Evolutionary conservation across 2,888 invertebrate species (phyloP).

Genomic region (Fragum sueziense): DNA sequence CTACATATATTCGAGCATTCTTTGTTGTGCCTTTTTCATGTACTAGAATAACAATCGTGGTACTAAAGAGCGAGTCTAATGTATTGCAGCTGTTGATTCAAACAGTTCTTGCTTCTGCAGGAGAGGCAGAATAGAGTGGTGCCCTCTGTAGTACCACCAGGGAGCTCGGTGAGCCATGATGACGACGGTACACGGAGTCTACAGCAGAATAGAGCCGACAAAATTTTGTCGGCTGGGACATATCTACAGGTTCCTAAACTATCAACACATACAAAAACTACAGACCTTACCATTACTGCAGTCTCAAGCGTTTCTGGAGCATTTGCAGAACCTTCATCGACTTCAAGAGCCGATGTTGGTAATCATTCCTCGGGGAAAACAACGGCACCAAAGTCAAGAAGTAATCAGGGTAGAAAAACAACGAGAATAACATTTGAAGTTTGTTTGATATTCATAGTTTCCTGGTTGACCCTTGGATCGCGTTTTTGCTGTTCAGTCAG

Average conservation of each 20-base stretch:
- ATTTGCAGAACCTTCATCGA: neutral
- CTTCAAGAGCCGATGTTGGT: neutral
- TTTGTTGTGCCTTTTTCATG: conserved; percentile 31
- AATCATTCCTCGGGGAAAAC: neutral
- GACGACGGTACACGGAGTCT: neutral
- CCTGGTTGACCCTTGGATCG: conserved; percentile 47
- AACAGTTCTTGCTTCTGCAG: neutral
- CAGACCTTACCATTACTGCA: neutral
- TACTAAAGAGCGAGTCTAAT: conserved; percentile 22
- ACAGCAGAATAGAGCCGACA: neutral
- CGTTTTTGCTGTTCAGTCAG: conserved; percentile 26
- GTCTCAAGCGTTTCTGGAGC: neutral
- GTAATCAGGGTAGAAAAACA: conserved; percentile 12
- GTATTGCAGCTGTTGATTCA: neutral
- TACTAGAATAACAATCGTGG: conserved; percentile 21
- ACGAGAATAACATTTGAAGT: conserved; percentile 42
- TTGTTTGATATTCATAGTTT: conserved; percentile 37
- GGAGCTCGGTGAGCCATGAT: neutral
- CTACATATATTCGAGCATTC: conserved; percentile 24
- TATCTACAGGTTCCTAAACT: neutral
- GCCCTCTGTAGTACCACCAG: neutral
- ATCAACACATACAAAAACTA: neutral
- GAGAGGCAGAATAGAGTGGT: neutral
- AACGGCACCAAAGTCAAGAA: neutral
- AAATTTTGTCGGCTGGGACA: neutral